A percentile compares a stretch with the other conserved stretches of the same genome.
Conservation (phyloP, 2,113 vertebrate genomes). For the Callopanchax toddi region DNA sequence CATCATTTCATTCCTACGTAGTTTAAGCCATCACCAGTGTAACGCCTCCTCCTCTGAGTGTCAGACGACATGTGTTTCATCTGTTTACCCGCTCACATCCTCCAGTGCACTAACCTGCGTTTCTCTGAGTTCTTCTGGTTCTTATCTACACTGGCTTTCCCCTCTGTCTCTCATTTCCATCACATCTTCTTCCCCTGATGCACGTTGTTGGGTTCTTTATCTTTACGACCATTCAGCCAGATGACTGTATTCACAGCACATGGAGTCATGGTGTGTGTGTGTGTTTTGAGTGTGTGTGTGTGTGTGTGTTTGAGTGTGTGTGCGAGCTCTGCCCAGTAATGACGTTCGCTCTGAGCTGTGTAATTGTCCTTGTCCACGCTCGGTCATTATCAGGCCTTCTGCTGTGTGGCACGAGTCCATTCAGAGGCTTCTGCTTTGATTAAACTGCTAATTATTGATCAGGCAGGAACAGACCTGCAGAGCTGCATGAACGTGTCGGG, state of each 20-base stretch:
- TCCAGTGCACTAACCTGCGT: background rate
- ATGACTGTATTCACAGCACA: conserved; percentile 39
- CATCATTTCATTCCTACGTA: too few relatives aligned
- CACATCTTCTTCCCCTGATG: background rate
- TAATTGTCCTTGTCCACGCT: conserved; percentile 49
- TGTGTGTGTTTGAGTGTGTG: background rate
- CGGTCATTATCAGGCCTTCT: conserved; percentile 45
- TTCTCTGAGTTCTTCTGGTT: background rate
- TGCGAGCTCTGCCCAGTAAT: conserved; percentile 8
- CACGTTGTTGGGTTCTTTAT: background rate
- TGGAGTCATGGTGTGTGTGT: conserved; percentile 9
- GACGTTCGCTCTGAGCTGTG: conserved; percentile 25
- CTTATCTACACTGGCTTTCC: conserved; percentile 2
- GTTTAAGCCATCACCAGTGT: too few relatives aligned
- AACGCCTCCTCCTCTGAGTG: too few relatives aligned
- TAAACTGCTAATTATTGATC: conserved; percentile 59
- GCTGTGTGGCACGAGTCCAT: conserved; percentile 3
- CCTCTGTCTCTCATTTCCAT: conserved; percentile 24
- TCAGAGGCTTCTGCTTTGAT: conserved; percentile 57
- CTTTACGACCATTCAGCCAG: conserved; percentile 1
- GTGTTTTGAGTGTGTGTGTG: conserved; percentile 12
- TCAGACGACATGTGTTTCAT: too few relatives aligned
- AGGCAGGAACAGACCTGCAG: conserved; percentile 24
- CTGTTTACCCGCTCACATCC: too few relatives aligned
- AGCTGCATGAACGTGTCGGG: background rate